These are phyloP conservation scores for Nesogale talazaci DNA, from an alignment of 2,113 vertebrate genomes.

Conservation along the genomic window DNA sequence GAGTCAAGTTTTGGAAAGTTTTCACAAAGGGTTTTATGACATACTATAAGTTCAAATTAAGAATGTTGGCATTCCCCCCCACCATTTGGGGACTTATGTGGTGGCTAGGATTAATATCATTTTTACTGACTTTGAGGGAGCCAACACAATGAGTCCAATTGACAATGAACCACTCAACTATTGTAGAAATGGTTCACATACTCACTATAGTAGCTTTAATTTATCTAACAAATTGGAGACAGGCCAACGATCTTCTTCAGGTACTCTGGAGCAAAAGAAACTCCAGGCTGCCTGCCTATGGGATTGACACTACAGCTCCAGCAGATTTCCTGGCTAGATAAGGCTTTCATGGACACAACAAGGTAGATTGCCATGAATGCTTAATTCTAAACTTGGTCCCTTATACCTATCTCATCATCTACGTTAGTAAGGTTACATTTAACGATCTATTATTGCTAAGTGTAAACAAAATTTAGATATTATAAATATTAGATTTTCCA, in stretches of 20 bases:
- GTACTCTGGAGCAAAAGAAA: constrained; percentile 23
- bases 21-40: neutral
- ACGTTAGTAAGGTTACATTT: neutral
- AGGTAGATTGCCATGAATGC: neutral
- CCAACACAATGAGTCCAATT: neutral
- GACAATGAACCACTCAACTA: neutral
- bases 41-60: constrained; percentile 9
- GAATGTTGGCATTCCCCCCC: neutral
- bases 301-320: constrained; percentile 22
- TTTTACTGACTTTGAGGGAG: neutral
- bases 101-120: neutral
- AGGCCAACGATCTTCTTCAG: neutral
- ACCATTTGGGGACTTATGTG: constrained; percentile 11
- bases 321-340: constrained; percentile 12
- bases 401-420: neutral
- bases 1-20: neutral
- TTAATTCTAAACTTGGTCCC: neutral
- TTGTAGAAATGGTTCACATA: neutral
- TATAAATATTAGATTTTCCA: neutral
- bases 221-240: neutral
- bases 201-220: neutral
- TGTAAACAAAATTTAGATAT: constrained; percentile 41
- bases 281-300: neutral
- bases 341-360: constrained; percentile 4
- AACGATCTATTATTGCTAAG: constrained; percentile 9